Base-by-base conservation (phyloP, 2,888 invertebrate genomes). In the Melangyna quadrimaculata region DNA sequence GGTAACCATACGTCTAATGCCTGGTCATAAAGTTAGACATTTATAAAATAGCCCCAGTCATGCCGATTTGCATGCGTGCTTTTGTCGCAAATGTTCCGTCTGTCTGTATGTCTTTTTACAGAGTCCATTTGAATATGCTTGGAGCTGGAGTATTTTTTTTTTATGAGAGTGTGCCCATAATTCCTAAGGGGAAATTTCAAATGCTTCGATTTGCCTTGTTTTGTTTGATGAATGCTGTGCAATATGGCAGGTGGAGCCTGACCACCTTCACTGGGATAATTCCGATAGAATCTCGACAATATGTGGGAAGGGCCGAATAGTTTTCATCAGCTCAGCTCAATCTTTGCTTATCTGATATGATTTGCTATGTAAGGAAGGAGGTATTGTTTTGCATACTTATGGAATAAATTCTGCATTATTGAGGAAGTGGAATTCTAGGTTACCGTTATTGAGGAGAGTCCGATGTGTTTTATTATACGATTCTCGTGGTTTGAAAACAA, bases 21-120 rank as follows among this genome's bases (percentile, higher is more conserved):
- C 17, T 57, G 65, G 80, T 61, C 72, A 86, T 86, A 77, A 80
- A 80, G 73, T 59, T 24, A 59, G 69, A 48, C 77, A 77, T 69
- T 43, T 57, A 77, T 74, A 70, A 81, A 81, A 69, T 81, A 51
- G 78, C 72, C 86, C 10, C 81, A 73, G 43, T 70, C 17, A 81
- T 86, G 57, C 35, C 40, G 86, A 86, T 86, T 86, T 86, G 86
- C 86, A 86, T 86, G 86, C 86, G 86, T 86, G 80, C 70, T 81
- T 86, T 81, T 81, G 81, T 86, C 86, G 73, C 81, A 86, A 86
- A 81, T 81, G 81, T 70, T 86, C 65, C 70, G 77, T 70, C 9
- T 61, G 22, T 37, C 43, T 63, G 17, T 43, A 9, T 14, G 9
- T 12, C 5, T 8, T 3, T 37, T 0, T 1, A 7, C 8, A 2